These are phyloP conservation scores for Drosophila subquinaria DNA, from an alignment of 2,888 invertebrate species.

Conservation along the genomic window DNA sequence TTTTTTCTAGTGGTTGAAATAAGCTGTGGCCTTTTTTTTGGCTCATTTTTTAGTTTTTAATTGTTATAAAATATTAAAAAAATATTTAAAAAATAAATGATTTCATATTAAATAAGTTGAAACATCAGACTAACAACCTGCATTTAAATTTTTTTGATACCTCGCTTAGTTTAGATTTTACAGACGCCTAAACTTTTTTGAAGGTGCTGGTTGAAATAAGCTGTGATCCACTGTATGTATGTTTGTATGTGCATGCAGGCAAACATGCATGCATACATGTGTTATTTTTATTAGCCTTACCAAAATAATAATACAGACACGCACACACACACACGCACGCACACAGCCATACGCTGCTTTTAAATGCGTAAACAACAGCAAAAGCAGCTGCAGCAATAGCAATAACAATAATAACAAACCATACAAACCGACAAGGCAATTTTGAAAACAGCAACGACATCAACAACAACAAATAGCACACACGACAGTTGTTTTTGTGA, in stretches of 20 bases:
- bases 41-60: too few relatives aligned
- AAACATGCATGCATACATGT: slow-evolving; percentile 11
- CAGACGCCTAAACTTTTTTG: too few relatives aligned
- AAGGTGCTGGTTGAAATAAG: too few relatives aligned
- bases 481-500: slow-evolving; percentile 50
- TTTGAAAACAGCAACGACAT: slow-evolving; percentile 60
- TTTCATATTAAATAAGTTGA: too few relatives aligned
- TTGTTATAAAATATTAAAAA: too few relatives aligned
- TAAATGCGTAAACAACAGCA: slow-evolving; percentile 71
- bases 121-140: too few relatives aligned
- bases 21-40: too few relatives aligned
- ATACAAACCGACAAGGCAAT: slow-evolving; percentile 20
- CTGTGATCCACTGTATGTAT: too few relatives aligned
- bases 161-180: too few relatives aligned
- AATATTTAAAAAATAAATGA: too few relatives aligned
- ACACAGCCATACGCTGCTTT: slow-evolving; percentile 20
- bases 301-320: slow-evolving; percentile 71
- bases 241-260: background rate
- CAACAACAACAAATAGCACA: slow-evolving; percentile 45
- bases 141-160: too few relatives aligned
- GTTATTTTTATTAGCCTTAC: slow-evolving; percentile 76
- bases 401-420: slow-evolving; percentile 56
- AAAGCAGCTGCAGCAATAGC: slow-evolving; percentile 74
- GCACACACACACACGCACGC: slow-evolving; percentile 1
- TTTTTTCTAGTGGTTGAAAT: too few relatives aligned